Base-by-base conservation (phyloP, 2,113 vertebrate species). In the Microcebus ravelobensis region DNA sequence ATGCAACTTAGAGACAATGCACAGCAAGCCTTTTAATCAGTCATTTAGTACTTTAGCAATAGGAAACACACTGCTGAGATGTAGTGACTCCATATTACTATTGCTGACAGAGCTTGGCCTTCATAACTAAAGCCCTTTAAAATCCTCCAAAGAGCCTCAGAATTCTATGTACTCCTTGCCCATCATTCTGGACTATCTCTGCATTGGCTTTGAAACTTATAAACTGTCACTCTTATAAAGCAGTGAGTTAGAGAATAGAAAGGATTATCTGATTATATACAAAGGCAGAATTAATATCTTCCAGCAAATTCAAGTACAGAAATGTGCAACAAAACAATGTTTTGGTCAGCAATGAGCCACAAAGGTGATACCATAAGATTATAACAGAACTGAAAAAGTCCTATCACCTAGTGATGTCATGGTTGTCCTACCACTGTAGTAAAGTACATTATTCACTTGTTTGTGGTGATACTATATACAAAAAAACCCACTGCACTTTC, bases 61-160 rank as follows among this genome's bases (percentile, higher is more conserved):
- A 92, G 15, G 42, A 85, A 95, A 81, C 20, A 68, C 17, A n/a
- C 70, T 31, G 1, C 20, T 84, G n/a, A 8, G 5, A 11, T 81
- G 29, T 42, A 42, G 39, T 73, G 67, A 83, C 13, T 27, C 20
- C 31, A 83, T 52, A 8, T 1, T 92, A 74, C 7, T 80, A 39
- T 42, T 90, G 42, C n/a, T 94, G 36, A 90, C 87, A 96, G 39
- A 95, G 9, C 1, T 83, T 91, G 45, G 11, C 6, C 2, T 83
- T 95, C 68, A 95, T 55, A 79, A 61, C 10, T 61, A 93, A 91
- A 91, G 70, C 6, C 42, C 0, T 70, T 87, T 83, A 88, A 89
- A 95, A 23, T 6, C 70, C 29, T 67, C 48, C 21, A 88, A 52
- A 71, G 20, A 85, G 17, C 1, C 50, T 14, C 6, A 73, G 15